Base-by-base conservation (phyloP, 2,797 vertebrate species). In the Lemur catta region DNA sequence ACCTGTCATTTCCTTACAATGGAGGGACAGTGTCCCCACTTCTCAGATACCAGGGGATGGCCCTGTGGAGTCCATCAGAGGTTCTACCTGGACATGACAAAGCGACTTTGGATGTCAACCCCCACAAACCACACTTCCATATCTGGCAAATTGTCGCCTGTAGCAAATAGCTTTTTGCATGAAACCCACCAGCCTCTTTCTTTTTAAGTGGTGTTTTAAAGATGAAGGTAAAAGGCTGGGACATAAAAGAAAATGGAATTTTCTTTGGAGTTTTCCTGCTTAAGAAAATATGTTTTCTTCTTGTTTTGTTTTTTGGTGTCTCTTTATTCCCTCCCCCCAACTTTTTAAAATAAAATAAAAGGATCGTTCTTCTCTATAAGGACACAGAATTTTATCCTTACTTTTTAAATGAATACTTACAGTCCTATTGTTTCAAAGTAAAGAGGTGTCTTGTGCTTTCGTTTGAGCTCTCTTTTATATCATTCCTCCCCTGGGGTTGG, bases 1-100 rank as follows among this genome's bases (percentile, higher is more conserved):
- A 91, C 22, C 95, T 93, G 89, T 61, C 76, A 55, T 80, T 95
- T 96, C 95, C 89, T 98, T 76, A 89, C 85, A 43, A 81, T 46
- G 57, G 93, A 95, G 43, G 3, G 93, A 96, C 84, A 84, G 71
- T 3, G 48, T 89, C 65, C 75, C 52, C 91, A 24, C 55, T n/a
- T 82, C 75, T 67, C 0, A 0, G 82, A 86, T 82, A 10, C 52
- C 41, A 48, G 22, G 52, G 91, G 91, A 65, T n/a, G 33, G 69
- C 75, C 86, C 12, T 0, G 78, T 52, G 88, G 97, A 95, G 94
- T n/a, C 72, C 75, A 67, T 55, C 2, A 6, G 65, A 97, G 48
- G 67, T 57, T 69, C 48, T 91, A 84, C 67, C 72, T 38, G 48
- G 14, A 74, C 57, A 26, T 30, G 91, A 97, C 15, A 59, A n/a